Base-by-base conservation (phyloP, 2,888 invertebrate genomes). In the Drosophila colorata region DNA sequence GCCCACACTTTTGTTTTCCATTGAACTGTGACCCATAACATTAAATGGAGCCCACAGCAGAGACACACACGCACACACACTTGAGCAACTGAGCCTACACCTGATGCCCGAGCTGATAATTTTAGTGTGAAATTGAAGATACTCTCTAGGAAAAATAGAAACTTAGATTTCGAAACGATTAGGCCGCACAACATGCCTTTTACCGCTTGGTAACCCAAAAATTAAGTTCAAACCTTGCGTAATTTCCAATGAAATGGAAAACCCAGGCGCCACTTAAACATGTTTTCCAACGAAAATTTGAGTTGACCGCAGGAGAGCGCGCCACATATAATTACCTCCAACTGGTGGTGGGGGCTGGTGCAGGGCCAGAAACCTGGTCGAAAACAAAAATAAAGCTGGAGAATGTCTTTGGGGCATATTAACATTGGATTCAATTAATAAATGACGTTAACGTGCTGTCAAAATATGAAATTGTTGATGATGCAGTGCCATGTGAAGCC, bases 381-480 rank as follows among this genome's bases (percentile, higher is more conserved):
- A 57, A 46, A 57, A 59, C 37, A 47, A 60, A 33, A 31, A 28
- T 2, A 31, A 64, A 57, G 63, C 56, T 66, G 56, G 49, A 65
- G 69, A 74, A 55, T 72, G 72, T 67, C 80, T 76, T 64, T 63
- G 56, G 58, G 74, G 53, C 44, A 69, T 57, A 71, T 76, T 78
- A 75, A 76, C 66, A 76, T 78, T 72, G 74, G 57, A 70, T 86
- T 88, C 83, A 88, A 89, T 89, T 90, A 89, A 89, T 87, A 89
- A 89, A 89, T 89, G 89, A 87, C 87, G 84, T 88, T 90, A 89
- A 85, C 90, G 72, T 83, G 88, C 90, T 87, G 90, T 90, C 88
- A 82, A 85, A 88, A 85, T 80, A 74, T 76, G 70, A 84, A 79
- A 83, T 86, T 73, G 77, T 80, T 86, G 80, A 84, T 84, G 89